Evolutionary conservation across 1,140 invertebrate species (phyloP).

Genomic region (Eulimnadia texana): DNA sequence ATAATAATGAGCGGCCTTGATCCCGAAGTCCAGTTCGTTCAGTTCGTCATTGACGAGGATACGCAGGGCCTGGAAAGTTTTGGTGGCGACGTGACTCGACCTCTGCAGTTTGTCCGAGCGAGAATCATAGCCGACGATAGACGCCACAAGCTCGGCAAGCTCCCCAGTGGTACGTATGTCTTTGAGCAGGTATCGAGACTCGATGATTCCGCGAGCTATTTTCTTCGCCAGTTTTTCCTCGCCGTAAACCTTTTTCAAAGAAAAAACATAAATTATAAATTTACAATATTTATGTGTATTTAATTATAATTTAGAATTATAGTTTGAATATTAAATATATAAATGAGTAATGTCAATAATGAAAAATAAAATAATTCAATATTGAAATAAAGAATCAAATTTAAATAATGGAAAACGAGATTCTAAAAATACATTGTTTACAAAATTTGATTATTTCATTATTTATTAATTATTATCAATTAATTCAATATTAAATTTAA

Average conservation of each 20-base stretch:
- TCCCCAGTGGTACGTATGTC: conserved; percentile 67
- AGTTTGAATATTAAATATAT: no score
- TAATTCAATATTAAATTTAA: no score
- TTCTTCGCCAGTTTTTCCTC: conserved; percentile 75
- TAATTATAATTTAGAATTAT: conserved; percentile 9
- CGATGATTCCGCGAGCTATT: conserved; percentile 74
- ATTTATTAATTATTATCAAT: no score
- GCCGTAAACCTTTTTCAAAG: conserved; percentile 46
- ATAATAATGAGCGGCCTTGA: conserved; percentile 58
- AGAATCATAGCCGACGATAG: conserved; percentile 38
- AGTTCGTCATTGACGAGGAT: conserved; percentile 96
- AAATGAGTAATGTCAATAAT: no score
- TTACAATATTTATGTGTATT: not conserved
- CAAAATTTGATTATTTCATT: no score
- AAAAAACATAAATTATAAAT: conserved; percentile 5
- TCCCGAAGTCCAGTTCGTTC: conserved; percentile 85
- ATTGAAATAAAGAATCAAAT: no score
- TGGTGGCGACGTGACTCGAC: conserved; percentile 67
- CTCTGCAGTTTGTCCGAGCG: conserved; percentile 54
- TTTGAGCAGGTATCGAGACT: conserved; percentile 67
- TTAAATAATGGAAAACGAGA: no score
- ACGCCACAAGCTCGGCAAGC: conserved; percentile 60
- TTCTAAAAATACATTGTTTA: no score
- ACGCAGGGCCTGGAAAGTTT: conserved; percentile 83
- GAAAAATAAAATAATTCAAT: no score